phyloP scores from a whole-genome alignment of 2,797 vertebrate genomes.

The Tapera naevia region DNA sequence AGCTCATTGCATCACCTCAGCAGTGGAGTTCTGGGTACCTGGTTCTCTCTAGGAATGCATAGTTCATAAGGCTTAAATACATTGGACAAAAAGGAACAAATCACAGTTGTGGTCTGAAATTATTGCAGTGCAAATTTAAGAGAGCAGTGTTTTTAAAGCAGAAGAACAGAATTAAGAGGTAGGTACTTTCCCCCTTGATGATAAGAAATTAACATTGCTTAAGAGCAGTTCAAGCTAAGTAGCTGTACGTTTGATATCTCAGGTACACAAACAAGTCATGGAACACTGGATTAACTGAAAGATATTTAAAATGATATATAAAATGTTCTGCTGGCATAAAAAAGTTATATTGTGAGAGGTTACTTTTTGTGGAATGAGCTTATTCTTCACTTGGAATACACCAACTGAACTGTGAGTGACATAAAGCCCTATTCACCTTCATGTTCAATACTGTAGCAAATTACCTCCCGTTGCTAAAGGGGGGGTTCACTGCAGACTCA shows the following conservation, averaged over 20 bases:
- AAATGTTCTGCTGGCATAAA: background rate
- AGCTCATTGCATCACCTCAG: background rate
- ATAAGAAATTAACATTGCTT: background rate
- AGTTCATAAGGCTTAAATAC: background rate
- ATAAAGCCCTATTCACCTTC: background rate
- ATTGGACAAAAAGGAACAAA: background rate
- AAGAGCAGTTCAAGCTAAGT: background rate
- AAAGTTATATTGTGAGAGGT: background rate
- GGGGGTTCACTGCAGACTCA: background rate
- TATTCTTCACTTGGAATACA: background rate
- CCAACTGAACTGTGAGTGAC: background rate
- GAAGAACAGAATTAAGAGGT: background rate
- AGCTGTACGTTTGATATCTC: background rate
- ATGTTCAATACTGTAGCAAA: background rate
- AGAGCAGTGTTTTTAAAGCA: background rate
- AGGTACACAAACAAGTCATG: background rate
- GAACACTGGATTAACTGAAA: background rate
- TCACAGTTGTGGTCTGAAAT: conserved; percentile 54
- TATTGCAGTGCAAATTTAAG: conserved; percentile 15
- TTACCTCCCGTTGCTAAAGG: background rate
- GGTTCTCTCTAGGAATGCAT: background rate
- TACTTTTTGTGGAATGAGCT: background rate
- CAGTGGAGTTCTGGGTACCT: background rate
- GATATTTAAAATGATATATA: background rate
- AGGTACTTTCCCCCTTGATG: background rate